A percentile compares a stretch with the other conserved stretches of the same genome.
These are phyloP conservation scores for Upupa epops DNA, from an alignment of 2,113 vertebrate genomes.

Conservation along the genomic window DNA sequence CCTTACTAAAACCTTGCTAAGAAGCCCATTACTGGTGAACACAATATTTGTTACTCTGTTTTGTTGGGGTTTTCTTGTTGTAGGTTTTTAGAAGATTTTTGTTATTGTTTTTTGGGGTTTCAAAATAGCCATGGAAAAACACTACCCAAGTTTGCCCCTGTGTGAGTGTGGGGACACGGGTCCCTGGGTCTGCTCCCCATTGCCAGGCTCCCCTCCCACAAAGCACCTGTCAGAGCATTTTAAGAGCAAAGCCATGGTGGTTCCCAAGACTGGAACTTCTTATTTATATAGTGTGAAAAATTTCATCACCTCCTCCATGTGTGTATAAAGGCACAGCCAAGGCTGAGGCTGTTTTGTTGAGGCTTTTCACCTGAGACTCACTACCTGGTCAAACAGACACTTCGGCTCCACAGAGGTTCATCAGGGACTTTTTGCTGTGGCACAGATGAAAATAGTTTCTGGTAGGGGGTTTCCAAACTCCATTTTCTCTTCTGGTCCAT, in stretches of 20 bases:
- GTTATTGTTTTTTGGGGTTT: neutral
- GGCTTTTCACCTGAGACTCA: too few species aligned
- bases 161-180: rapidly evolving
- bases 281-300: neutral
- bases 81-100: too few species aligned
- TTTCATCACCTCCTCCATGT: rapidly evolving
- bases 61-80: neutral
- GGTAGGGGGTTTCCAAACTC: neutral
- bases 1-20: neutral
- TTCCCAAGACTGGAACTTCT: neutral
- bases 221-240: neutral
- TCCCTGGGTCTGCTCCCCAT: neutral
- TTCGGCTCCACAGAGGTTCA: rapidly evolving
- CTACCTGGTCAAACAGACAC: rapidly evolving
- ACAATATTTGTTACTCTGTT: neutral
- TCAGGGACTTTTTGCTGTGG: neutral
- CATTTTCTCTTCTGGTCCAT: neutral
- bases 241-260: neutral
- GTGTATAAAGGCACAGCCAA: neutral
- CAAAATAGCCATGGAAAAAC: neutral
- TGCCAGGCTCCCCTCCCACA: neutral
- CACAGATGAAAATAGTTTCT: neutral
- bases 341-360: neutral
- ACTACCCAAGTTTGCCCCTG: neutral
- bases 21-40: neutral